Base-by-base conservation (phyloP, 2,113 vertebrate species). In the Callionymus lyra region DNA sequence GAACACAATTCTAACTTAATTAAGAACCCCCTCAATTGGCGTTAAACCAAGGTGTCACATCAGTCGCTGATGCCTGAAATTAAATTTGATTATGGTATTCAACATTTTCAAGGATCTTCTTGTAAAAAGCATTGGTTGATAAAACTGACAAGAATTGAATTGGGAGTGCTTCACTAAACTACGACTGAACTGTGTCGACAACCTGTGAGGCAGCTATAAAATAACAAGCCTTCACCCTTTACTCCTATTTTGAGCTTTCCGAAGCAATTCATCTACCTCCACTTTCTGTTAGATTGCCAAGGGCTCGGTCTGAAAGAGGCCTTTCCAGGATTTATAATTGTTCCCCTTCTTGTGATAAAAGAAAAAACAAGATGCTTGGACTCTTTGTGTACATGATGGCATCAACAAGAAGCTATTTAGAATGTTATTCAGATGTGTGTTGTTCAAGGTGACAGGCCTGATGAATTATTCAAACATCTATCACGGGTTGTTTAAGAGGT, bases 391-490 rank as follows among this genome's bases (percentile, higher is more conserved):
- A 36, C 44, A 39, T 51, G 52, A 47, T 56, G 10, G 54, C 56
- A 53, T 70, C 50, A 56, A 66, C 41, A 62, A 72, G 64, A 59
- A 48, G 53, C 70, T 76, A 65, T 76, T 74, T 70, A 81, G 73
- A 83, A 63, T 8, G 9, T 56, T 74, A 76, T 77, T 74, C 72
- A 63, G 62, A 64, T 70, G 56, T 50, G 16, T 54, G 53, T 51
- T 72, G 64, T 76, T 79, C 74, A 77, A 77, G 79, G 72, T 80
- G 79, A 82, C 62, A 63, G 66, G 65, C 68, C 53, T 44, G 38
- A 77, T 83, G 70, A 80, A 83, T 81, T 75, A 81, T 81, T 81
- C 79, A 81, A 65, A 63, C 57, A 65, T 70, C 60, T 78, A 74
- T 75, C 61, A 64, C 50, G 51, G 76, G 74, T 64, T 72, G 50